Percentiles rank a stretch among this genome's conserved stretches.
These are phyloP conservation scores for Acromyrmex echinatior DNA, from an alignment of 1,140 invertebrate genomes.

Conservation along the genomic window DNA sequence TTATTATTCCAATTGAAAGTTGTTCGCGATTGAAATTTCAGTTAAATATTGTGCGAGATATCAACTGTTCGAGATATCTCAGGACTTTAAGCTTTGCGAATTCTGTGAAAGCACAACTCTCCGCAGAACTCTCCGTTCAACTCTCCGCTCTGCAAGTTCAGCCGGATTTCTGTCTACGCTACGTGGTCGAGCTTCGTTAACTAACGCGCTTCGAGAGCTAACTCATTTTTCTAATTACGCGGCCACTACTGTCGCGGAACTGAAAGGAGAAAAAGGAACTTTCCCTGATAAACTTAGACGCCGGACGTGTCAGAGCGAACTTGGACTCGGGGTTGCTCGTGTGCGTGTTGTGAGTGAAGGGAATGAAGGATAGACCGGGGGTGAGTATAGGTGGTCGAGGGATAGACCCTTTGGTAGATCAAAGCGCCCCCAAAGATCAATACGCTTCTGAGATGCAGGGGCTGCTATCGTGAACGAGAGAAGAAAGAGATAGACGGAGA, in stretches of 20 bases:
- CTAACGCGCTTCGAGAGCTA: conserved; percentile 75
- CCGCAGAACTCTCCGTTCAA: conserved; percentile 37
- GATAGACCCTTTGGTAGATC: conserved; percentile 82
- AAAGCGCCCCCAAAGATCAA: conserved; percentile 85
- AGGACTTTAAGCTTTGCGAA: conserved; percentile 35
- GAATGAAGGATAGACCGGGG: conserved; percentile 54
- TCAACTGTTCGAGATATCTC: conserved; percentile 10
- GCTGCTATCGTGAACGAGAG: conserved; percentile 39
- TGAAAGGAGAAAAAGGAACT: conserved; percentile 65
- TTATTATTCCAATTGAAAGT: neutral
- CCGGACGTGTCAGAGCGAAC: conserved; percentile 72
- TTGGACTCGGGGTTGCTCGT: conserved; percentile 58
- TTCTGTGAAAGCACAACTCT: conserved; percentile 60
- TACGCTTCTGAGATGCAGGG: conserved; percentile 77
- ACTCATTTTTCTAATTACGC: conserved; percentile 86
- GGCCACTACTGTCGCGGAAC: conserved; percentile 76
- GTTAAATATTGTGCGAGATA: conserved; percentile 12
- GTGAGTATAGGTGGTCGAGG: conserved; percentile 64
- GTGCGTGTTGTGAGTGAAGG: conserved; percentile 63
- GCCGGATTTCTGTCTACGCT: conserved; percentile 61
- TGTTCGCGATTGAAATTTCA: conserved; percentile 20
- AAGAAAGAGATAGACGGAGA: conserved; percentile 20
- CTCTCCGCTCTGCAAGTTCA: conserved; percentile 70
- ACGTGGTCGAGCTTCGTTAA: conserved; percentile 69
- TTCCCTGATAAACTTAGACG: conserved; percentile 82